Percentiles rank a stretch among this genome's conserved stretches.
These are phyloP conservation scores for Polyommatus iphigenia DNA, from an alignment of 2,888 invertebrate genomes.

Conservation along the genomic window DNA sequence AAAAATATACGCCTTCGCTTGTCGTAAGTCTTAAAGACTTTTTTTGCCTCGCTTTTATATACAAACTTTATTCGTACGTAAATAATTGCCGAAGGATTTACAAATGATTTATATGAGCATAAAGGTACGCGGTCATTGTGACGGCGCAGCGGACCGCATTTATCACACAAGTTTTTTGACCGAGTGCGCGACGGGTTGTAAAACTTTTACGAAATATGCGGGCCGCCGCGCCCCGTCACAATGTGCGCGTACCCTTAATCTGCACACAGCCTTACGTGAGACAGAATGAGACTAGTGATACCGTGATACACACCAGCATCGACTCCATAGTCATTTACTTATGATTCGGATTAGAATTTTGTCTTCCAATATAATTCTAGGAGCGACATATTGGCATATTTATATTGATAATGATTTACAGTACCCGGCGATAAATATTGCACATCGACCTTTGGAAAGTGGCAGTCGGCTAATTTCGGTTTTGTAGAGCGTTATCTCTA, in stretches of 20 bases:
- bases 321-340: slow-evolving; percentile 1
- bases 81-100: background rate
- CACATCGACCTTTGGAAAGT: too few species aligned
- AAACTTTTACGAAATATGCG: too few species aligned
- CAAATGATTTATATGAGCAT: background rate
- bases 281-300: background rate
- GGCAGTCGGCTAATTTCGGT: too few species aligned
- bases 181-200: too few species aligned
- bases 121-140: too few species aligned
- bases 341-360: slow-evolving; percentile 1
- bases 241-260: background rate
- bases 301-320: background rate
- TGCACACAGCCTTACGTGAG: background rate
- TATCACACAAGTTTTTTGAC: too few species aligned
- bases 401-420: slow-evolving; percentile 4
- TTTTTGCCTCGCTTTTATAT: background rate
- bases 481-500: too few species aligned
- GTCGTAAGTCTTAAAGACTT: background rate
- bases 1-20: background rate
- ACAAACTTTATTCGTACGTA: background rate
- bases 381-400: slow-evolving; percentile 8
- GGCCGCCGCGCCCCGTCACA: too few species aligned
- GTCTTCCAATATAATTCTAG: slow-evolving; percentile 25
- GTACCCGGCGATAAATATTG: too few species aligned
- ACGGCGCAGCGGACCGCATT: too few species aligned